Evolutionary conservation across 2,113 vertebrate genomes (phyloP).

Genomic region (Halcyon malimbica): DNA sequence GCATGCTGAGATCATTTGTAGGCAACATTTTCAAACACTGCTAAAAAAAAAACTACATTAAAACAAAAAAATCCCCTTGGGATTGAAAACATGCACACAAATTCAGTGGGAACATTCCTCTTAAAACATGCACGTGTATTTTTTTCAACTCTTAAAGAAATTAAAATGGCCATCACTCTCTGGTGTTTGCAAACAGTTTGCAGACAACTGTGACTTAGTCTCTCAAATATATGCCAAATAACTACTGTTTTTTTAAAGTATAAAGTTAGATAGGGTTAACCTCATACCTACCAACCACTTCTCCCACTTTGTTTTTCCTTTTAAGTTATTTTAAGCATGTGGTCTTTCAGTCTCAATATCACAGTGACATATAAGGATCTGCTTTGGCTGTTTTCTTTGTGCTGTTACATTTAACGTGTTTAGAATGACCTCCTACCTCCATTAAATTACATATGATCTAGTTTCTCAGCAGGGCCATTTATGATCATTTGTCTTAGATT

Average conservation of each 20-base stretch:
- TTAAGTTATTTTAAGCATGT: not conserved
- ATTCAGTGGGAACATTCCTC: not conserved
- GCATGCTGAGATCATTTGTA: not conserved
- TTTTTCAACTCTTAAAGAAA: not conserved
- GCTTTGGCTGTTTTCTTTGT: not conserved
- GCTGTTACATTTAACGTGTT: not conserved
- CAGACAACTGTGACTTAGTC: not conserved
- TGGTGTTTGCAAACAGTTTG: not conserved
- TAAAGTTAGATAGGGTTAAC: not conserved
- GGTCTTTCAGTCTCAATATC: not conserved
- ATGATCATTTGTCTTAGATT: constrained; percentile 11
- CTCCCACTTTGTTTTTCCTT: not conserved
- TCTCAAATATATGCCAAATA: not conserved
- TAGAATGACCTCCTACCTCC: constrained; percentile 16
- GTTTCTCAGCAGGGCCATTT: constrained; percentile 25
- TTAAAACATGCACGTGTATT: not conserved
- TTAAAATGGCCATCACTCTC: not conserved
- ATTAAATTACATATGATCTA: constrained; percentile 12
- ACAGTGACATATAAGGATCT: not conserved
- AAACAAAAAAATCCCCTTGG: not conserved
- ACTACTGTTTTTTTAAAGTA: too few relatives aligned
- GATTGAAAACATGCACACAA: not conserved
- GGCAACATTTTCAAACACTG: not conserved
- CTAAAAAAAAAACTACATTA: not conserved
- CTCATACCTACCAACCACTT: not conserved